These are phyloP conservation scores for Pollachius pollachius DNA, from an alignment of 2,113 vertebrate genomes.

Conservation along the genomic window DNA sequence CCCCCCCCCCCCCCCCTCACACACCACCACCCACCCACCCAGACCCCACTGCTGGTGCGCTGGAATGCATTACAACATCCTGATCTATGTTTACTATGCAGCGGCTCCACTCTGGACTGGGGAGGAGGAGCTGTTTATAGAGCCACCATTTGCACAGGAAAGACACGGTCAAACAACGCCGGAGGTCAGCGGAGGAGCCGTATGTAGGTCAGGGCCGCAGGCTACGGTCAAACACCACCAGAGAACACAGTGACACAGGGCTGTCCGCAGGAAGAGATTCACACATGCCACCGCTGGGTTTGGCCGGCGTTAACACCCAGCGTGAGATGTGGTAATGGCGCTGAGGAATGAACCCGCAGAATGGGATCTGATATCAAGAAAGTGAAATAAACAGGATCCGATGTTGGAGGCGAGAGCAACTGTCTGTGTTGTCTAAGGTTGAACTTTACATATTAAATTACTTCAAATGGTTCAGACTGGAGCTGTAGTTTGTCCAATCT, in stretches of 20 bases:
- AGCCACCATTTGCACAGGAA: constrained; percentile 31
- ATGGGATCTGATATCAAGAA: too few relatives aligned
- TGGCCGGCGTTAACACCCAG: too few relatives aligned
- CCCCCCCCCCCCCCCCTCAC: neutral
- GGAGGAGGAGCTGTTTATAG: constrained; percentile 51
- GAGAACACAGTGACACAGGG: neutral
- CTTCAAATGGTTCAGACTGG: too few relatives aligned
- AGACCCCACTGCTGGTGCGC: constrained; percentile 12
- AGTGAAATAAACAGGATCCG: too few relatives aligned
- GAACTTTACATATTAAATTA: too few relatives aligned
- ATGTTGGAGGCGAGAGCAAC: too few relatives aligned
- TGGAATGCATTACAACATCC: constrained; percentile 34
- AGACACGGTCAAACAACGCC: constrained; percentile 55
- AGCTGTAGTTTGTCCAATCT: too few relatives aligned
- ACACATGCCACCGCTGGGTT: too few relatives aligned
- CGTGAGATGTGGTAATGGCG: too few relatives aligned
- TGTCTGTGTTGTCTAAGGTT: too few relatives aligned
- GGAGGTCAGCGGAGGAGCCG: constrained; percentile 28
- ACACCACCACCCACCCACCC: constrained; percentile 9
- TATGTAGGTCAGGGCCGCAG: constrained; percentile 34
- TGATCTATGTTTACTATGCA: constrained; percentile 53
- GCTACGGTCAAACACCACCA: constrained; percentile 6
- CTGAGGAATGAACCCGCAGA: too few relatives aligned
- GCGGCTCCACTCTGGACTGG: constrained; percentile 27
- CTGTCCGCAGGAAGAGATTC: too few relatives aligned